phyloP scores from a whole-genome alignment of 2,888 invertebrate species.

The Serripes groenlandicus region DNA sequence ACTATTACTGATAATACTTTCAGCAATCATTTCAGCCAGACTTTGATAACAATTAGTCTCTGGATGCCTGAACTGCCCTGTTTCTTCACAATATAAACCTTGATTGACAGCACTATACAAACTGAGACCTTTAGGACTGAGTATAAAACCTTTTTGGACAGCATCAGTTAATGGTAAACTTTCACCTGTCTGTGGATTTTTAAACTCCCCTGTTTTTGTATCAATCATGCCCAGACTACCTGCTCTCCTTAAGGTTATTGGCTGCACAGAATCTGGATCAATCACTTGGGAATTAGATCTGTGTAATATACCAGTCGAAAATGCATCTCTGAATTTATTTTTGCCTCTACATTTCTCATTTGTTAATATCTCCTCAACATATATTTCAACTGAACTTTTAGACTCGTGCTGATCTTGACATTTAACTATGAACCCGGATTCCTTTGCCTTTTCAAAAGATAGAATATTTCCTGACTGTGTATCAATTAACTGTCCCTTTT shows the following conservation, averaged over 20 bases:
- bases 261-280: conserved; percentile 81
- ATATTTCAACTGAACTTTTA: conserved; percentile 78
- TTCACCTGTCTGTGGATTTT: conserved; percentile 82
- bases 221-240: conserved; percentile 88
- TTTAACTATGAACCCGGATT: conserved; percentile 87
- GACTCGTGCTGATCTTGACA: conserved; percentile 57
- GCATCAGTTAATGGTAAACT: conserved; percentile 78
- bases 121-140: conserved; percentile 80
- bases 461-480: conserved; percentile 67
- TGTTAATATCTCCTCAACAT: conserved; percentile 78
- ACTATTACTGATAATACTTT: conserved; percentile 81
- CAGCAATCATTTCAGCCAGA: conserved; percentile 84
- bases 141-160: conserved; percentile 79
- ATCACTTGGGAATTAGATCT: conserved; percentile 81
- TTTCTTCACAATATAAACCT: conserved; percentile 86
- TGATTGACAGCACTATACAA: conserved; percentile 83
- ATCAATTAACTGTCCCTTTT: conserved; percentile 73
- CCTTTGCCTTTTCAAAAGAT: conserved; percentile 87
- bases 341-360: conserved; percentile 73
- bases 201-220: conserved; percentile 80
- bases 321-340: conserved; percentile 78
- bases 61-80: conserved; percentile 84
- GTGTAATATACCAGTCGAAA: conserved; percentile 79
- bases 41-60: conserved; percentile 78
- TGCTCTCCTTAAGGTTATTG: conserved; percentile 79